phyloP scores from a whole-genome alignment of 1,140 invertebrate species.

The Lordiphosa mommai region DNA sequence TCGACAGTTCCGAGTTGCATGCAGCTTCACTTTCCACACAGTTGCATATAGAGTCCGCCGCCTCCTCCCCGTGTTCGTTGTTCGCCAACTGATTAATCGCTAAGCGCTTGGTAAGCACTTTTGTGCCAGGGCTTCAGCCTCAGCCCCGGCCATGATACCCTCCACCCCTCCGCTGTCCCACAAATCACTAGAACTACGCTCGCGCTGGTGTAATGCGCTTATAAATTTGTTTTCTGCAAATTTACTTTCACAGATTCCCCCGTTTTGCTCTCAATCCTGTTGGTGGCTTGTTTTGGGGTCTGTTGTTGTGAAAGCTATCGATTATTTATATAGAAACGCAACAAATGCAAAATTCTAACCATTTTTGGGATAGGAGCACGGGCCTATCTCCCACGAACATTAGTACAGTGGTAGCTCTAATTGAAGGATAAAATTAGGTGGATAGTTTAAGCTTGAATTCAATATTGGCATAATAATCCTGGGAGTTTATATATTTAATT shows the following conservation, averaged over 20 bases:
- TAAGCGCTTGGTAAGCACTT: conserved; percentile 75
- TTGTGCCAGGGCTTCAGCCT: conserved; percentile 26
- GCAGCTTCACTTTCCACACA: conserved; percentile 23
- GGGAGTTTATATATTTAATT: too few relatives aligned
- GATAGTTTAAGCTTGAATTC: too few relatives aligned
- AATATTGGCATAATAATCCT: too few relatives aligned
- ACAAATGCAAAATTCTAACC: conserved; percentile 52
- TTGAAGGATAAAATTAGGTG: too few relatives aligned
- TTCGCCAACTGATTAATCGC: conserved; percentile 73
- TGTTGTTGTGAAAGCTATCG: conserved; percentile 64
- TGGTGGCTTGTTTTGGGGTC: conserved; percentile 47
- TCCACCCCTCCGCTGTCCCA: conserved; percentile 13
- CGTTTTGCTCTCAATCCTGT: conserved; percentile 1
- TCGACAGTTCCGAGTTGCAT: conserved; percentile 42
- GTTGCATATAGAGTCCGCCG: background rate
- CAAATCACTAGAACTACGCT: conserved; percentile 68
- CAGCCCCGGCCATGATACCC: conserved; percentile 16
- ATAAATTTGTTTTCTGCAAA: conserved; percentile 74
- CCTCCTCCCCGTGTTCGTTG: conserved; percentile 24
- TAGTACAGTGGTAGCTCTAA: too few relatives aligned
- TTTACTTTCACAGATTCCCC: conserved; percentile 35
- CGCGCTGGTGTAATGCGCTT: conserved; percentile 66
- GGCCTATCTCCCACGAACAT: too few relatives aligned
- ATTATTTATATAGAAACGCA: conserved; percentile 69
- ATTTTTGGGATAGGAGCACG: conserved; percentile 9